Base-by-base conservation (phyloP, 2,888 invertebrate genomes). In the Melanophora roralis region DNA sequence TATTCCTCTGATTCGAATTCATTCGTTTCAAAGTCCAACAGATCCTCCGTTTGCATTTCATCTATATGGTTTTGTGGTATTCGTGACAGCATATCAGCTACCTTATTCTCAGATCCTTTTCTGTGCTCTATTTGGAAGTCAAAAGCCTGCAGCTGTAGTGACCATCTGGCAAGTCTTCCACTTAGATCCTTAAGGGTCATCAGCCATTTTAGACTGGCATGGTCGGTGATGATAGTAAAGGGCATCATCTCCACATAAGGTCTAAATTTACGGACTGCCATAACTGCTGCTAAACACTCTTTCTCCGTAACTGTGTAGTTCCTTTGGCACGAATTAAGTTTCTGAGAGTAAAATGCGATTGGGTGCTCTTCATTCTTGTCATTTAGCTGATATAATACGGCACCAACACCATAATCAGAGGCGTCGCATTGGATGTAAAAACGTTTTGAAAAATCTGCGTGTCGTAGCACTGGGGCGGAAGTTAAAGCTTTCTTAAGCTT, bases 371-470 rank as follows among this genome's bases (percentile, higher is more conserved):
- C 60, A 0, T 69, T 57, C 1, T 74, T 34, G 0, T 49, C 59
- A 40, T 57, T 59, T n/a, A 21, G 32, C 36, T 81, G 81, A 4
- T 40, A 51, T 32, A 81, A 55, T 7, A 78, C 81, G 9, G 53
- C 71, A 0, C 77, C 77, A n/a, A 64, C 47, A 4, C 62, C 62
- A 49, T 32, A 32, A 32, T 71, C 65, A 1, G 60, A 62, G 1
- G 82, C 79, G 53, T 82, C 82, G 27, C 82, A 82, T 14, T 79
- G 77, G 1, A 81, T 51, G 11, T 45, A 67, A 7, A 67, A 67
- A 1, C 38, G 40, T 23, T 43, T 43, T 1, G n/a, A 51, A 34
- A 59, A 69, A 43, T 27, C 77, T 9, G 53, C 53, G 55, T 34
- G 12, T 38, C 16, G n/a, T 45, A 67, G 14, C 47, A 65, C n/a